Evolutionary conservation across 2,888 invertebrate species (phyloP), one percentile per base, ranked within the genome.

Genomic region (Agapetus fuscipes): DNA sequence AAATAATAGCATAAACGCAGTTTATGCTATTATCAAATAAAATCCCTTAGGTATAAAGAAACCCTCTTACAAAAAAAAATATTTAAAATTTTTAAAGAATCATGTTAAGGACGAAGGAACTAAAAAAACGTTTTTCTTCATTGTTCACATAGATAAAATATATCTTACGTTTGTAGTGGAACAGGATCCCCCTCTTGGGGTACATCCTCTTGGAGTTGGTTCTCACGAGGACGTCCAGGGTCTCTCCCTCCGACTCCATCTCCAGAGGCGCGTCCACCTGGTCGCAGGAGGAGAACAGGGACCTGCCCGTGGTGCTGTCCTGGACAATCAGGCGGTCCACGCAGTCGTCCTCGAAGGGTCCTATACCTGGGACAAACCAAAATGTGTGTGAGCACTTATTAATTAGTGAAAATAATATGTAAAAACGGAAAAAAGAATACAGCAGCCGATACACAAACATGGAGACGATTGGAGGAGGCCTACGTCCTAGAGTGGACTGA

Each of bases 161-260:
- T n/a, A 7, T 50, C 67, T 64, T 56, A 76, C 76, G 74, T 59
- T 74, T 72, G 56, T 74, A 82, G 60, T 79, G 74, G 48, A 80
- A 59, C 13, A 81, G 57, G 39, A 80, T 66, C 2, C 81, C 81
- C 52, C 80, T 62, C 48, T 75, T 75, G 0, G 79, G 78, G 46
- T 66, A 74, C 17, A 60, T 52, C 27, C 69, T 70, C 48, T 62
- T 56, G 3, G 73, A 71, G 45, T 59, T 62, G 2, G 66, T 65
- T 39, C 62, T 62, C 7, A 77, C 64, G 5, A 56, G 47, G 6
- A 72, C 60, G 41, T 71, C 62, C 30, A 76, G 56, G 2, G 61
- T 56, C 42, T 66, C 63, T 26, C 68, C 67, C 27, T 58, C 49
- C 1, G 76, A 74, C 1, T 64, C 56, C 31, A 76, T 52, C 34